These are phyloP conservation scores for Steinernema carpocapsae DNA, from an alignment of 2,888 invertebrate species.

Conservation along the genomic window DNA sequence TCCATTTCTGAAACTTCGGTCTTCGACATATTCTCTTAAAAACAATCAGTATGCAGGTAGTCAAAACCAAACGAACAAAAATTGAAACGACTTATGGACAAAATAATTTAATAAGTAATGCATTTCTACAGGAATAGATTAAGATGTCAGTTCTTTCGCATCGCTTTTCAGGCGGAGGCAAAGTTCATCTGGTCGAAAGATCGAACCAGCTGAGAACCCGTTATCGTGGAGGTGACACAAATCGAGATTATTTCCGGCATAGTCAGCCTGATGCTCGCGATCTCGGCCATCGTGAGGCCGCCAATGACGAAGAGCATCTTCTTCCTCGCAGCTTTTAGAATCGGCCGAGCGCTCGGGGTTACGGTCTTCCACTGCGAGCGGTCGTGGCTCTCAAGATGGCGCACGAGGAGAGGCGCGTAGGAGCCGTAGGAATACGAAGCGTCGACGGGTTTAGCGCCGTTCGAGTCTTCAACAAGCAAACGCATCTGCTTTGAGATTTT, in stretches of 20 bases:
- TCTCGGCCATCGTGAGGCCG: slow-evolving; percentile 92
- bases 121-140: background rate
- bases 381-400: slow-evolving; percentile 74
- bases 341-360: background rate
- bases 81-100: background rate
- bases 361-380: background rate
- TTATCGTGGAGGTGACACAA: slow-evolving; percentile 3
- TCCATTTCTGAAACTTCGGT: slow-evolving; percentile 17
- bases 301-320: slow-evolving; percentile 84
- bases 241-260: background rate
- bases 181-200: background rate
- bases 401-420: slow-evolving; percentile 88
- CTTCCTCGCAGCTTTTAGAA: background rate
- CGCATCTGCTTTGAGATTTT: background rate
- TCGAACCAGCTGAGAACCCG: background rate
- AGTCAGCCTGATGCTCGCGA: slow-evolving; percentile 56
- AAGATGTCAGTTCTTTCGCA: background rate
- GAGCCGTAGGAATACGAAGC: slow-evolving; percentile 88
- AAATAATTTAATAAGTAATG: background rate
- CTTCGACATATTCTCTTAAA: background rate
- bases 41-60: background rate
- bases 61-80: background rate
- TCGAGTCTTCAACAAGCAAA: background rate
- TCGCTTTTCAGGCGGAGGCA: background rate
- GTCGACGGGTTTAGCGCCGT: slow-evolving; percentile 72